Evolutionary conservation across 2,888 invertebrate species (phyloP).

Genomic region (Acrobeloides nanus): DNA sequence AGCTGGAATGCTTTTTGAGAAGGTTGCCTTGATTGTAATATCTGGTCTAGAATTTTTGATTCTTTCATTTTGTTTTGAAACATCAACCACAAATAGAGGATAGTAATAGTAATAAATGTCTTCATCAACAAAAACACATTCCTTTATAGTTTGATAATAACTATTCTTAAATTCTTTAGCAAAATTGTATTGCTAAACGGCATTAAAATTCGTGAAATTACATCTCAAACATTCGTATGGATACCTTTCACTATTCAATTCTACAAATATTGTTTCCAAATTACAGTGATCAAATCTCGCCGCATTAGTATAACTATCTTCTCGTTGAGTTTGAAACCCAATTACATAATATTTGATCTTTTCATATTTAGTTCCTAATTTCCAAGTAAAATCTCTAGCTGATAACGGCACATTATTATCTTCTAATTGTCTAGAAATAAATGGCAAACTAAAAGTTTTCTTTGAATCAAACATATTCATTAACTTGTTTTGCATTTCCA

Average conservation of each 20-base stretch:
- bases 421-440: constrained; percentile 31
- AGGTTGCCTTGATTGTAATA: constrained; percentile 30
- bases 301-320: constrained; percentile 30
- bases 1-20: constrained; percentile 23
- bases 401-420: constrained; percentile 34
- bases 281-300: constrained; percentile 32
- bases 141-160: constrained; percentile 27
- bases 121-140: constrained; percentile 33
- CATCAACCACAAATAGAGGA: constrained; percentile 29
- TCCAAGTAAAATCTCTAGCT: constrained; percentile 33
- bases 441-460: constrained; percentile 25
- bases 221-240: constrained; percentile 32
- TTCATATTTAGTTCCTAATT: constrained; percentile 34
- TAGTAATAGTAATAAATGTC: constrained; percentile 30
- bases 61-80: constrained; percentile 34
- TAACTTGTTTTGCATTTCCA: constrained; percentile 31
- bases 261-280: constrained; percentile 30
- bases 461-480: constrained; percentile 26
- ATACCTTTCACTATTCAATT: constrained; percentile 30
- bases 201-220: constrained; percentile 30
- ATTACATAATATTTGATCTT: constrained; percentile 30
- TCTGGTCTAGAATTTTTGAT: constrained; percentile 30
- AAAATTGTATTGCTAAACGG: constrained; percentile 33
- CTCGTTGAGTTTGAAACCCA: constrained; percentile 25
- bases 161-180: constrained; percentile 33